Evolutionary conservation across 2,113 vertebrate genomes (phyloP).

Genomic region (Salvelinus namaycush): DNA sequence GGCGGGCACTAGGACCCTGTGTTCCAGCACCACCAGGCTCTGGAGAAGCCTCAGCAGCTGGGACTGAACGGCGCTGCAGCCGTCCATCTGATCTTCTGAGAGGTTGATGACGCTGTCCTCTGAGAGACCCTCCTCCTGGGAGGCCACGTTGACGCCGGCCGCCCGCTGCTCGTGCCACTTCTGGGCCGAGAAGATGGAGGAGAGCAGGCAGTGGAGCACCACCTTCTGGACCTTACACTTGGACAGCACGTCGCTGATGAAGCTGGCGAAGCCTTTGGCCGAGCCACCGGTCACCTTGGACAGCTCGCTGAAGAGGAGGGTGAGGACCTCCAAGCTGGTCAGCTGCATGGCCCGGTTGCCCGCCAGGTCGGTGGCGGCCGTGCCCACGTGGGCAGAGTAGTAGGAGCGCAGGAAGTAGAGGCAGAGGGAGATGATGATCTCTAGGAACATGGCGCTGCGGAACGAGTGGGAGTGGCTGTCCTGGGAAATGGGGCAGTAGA

Average conservation of each 20-base stretch:
- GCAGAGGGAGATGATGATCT: constrained; percentile 95
- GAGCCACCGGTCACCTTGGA: constrained; percentile 92
- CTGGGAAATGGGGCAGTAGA: constrained; percentile 93
- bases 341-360: constrained; percentile 98
- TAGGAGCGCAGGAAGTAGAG: constrained; percentile 94
- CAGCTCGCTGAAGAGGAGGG: constrained; percentile 92
- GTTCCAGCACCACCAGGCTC: constrained; percentile 90
- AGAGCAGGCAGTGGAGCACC: constrained; percentile 92
- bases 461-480: constrained; percentile 93
- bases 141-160: constrained; percentile 80
- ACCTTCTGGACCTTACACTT: constrained; percentile 99
- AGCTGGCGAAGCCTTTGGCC: constrained; percentile 95
- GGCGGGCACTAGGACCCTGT: constrained; percentile 85
- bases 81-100: constrained; percentile 94
- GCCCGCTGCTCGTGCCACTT: constrained; percentile 91
- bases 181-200: constrained; percentile 94
- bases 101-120: constrained; percentile 97
- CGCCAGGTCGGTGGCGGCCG: constrained; percentile 87
- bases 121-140: constrained; percentile 89
- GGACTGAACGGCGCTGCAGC: constrained; percentile 91
- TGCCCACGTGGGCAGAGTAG: constrained; percentile 90
- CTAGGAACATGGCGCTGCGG: constrained; percentile 97
- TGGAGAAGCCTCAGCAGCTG: constrained; percentile 92
- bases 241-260: constrained; percentile 94
- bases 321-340: constrained; percentile 95